Base-by-base conservation (phyloP, 2,888 invertebrate genomes). In the Phalera bucephala region DNA sequence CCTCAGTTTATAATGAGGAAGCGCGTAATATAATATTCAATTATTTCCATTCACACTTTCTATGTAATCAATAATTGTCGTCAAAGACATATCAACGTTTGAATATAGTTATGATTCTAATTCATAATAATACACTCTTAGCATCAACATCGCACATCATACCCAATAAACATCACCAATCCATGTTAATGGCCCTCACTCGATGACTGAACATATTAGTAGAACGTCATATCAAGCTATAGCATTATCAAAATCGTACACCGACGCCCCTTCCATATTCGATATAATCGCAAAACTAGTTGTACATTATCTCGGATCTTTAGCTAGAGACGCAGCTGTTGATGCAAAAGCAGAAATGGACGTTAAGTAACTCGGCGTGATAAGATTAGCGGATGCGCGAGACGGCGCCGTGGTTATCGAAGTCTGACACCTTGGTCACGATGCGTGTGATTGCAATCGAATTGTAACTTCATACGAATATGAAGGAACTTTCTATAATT, bases 241-340 rank as follows among this genome's bases (percentile, higher is more conserved):
- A 31, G 3, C n/a, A 20, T 31, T 59, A 67, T 64, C 59, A 46
- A 51, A 51, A 50, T 57, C 46, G 52, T 56, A 51, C 29, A 29
- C 46, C 26, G 50, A 49, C 44, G 40, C 39, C 27, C 50, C 61
- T 62, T 63, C 61, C 56, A 49, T 47, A 48, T 52, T 31, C 45
- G 72, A 75, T 77, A 47, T 20, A 50, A 74, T 79, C 74, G 57
- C 58, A 50, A 60, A 66, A 64, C 64, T 60, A 46, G 67, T 52
- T 56, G 53, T 65, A 59, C 69, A 78, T 71, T 76, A 79, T 75
- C 78, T 54, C 36, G 31, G 59, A 78, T 77, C 75, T 71, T 67
- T 55, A 48, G 47, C 40, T 52, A 46, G 57, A 52, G 57, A 45
- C 54, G 57, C 64, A 71, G 58, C 64, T 69, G 68, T 58, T 67